A percentile compares a stretch with the other conserved stretches of the same genome.
These are phyloP conservation scores for Adelphocoris suturalis DNA, from an alignment of 2,888 invertebrate genomes.

Conservation along the genomic window DNA sequence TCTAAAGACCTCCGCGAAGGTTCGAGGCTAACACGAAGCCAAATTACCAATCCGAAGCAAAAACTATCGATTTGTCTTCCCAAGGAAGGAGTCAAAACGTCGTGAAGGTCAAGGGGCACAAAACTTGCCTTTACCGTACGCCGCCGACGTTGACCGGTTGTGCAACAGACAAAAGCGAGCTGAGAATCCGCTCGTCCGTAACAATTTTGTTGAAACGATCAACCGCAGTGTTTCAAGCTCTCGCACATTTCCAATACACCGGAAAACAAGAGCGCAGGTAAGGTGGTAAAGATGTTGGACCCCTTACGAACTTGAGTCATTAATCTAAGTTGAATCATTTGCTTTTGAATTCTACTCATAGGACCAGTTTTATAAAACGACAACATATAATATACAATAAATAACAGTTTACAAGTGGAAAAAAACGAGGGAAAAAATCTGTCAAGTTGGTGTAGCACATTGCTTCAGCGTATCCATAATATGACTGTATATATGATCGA, in stretches of 20 bases:
- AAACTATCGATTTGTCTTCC: slow-evolving; percentile 46
- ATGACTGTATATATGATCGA: no score
- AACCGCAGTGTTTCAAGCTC: slow-evolving; percentile 52
- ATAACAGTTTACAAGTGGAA: background rate
- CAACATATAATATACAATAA: background rate
- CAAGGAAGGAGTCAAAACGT: slow-evolving; percentile 43
- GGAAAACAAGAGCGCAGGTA: background rate
- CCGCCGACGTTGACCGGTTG: slow-evolving; percentile 42
- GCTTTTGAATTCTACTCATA: no score
- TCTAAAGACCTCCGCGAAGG: background rate
- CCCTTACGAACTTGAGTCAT: no score
- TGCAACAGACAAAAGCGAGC: slow-evolving; percentile 24
- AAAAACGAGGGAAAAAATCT: no score
- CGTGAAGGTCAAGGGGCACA: slow-evolving; percentile 65
- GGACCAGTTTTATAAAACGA: background rate
- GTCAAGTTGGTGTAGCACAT: no score
- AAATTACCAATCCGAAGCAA: slow-evolving; percentile 47
- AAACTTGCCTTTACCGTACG: slow-evolving; percentile 10
- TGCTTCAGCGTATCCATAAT: no score
- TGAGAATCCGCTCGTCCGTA: slow-evolving; percentile 55
- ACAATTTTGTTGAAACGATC: slow-evolving; percentile 57
- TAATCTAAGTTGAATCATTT: no score
- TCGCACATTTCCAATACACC: slow-evolving; percentile 29
- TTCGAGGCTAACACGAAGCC: slow-evolving; percentile 3
- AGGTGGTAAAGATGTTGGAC: background rate